Conservation (phyloP, 2,888 invertebrate species). For the Magallana nippona region DNA sequence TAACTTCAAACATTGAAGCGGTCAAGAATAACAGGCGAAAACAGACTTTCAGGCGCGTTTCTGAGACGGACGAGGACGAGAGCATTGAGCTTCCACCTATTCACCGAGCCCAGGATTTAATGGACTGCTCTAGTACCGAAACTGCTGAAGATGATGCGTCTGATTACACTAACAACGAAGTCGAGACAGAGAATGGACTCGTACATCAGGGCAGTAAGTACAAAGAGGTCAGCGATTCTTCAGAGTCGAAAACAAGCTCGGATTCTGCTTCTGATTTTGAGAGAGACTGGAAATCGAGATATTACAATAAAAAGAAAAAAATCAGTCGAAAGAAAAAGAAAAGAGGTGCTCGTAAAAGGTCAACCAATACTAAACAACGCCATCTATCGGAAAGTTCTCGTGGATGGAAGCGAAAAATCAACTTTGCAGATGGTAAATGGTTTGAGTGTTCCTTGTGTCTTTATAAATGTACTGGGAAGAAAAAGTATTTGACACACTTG, state of each 20-base stretch:
- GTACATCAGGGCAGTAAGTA: background rate
- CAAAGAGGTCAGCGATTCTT: constrained; percentile 11
- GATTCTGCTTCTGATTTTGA: constrained; percentile 32
- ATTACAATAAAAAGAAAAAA: background rate
- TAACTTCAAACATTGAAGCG: background rate
- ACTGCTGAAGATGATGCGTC: background rate
- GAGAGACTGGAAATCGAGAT: constrained; percentile 34
- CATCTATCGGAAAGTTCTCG: background rate
- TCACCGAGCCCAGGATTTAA: constrained; percentile 24
- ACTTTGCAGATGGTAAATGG: constrained; percentile 48
- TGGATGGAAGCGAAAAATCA: constrained; percentile 36
- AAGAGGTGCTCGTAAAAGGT: background rate
- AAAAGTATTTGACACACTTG: constrained; percentile 41
- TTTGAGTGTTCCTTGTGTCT: constrained; percentile 49
- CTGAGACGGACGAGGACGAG: background rate
- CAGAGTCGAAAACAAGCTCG: constrained; percentile 12
- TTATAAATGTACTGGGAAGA: constrained; percentile 17
- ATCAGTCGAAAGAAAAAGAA: background rate
- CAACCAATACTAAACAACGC: background rate
- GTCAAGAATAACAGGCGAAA: background rate
- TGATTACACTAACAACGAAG: background rate
- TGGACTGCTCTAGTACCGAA: constrained; percentile 22
- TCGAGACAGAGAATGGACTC: background rate
- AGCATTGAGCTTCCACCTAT: background rate
- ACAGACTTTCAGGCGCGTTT: background rate